Percentiles rank a stretch among this genome's conserved stretches.
phyloP scores from a whole-genome alignment of 1,140 invertebrate species.

The Amyelois transitella region DNA sequence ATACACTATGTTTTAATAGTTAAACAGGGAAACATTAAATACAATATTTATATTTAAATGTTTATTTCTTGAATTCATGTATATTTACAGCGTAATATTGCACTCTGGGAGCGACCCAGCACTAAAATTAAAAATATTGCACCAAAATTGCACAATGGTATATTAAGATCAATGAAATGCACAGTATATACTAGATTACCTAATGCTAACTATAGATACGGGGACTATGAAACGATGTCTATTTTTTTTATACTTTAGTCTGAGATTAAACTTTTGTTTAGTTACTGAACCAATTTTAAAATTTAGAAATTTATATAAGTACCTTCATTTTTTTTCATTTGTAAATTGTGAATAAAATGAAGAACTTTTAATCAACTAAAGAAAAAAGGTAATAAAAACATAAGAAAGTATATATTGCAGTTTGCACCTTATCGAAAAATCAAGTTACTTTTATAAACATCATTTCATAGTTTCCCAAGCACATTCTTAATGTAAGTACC shows the following conservation, averaged over 20 bases:
- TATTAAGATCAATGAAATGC: slow-evolving; percentile 20
- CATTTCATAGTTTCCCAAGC: slow-evolving; percentile 10
- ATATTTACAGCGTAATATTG: slow-evolving; percentile 42
- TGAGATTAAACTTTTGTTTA: no score
- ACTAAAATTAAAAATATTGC: slow-evolving; percentile 25
- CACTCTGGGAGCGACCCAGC: slow-evolving; percentile 22
- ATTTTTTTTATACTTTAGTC: neutral
- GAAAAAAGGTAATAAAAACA: no score
- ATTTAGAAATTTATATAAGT: no score
- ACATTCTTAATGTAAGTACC: neutral
- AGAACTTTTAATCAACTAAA: no score
- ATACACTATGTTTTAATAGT: neutral
- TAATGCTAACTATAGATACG: neutral
- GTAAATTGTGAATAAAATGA: no score
- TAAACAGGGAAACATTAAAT: neutral
- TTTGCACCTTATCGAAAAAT: no score
- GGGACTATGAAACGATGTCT: slow-evolving; percentile 8
- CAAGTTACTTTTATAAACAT: slow-evolving; percentile 2
- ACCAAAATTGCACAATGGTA: slow-evolving; percentile 29
- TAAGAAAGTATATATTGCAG: no score
- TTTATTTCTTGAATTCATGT: slow-evolving; percentile 6
- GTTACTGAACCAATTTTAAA: no score
- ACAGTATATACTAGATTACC: slow-evolving; percentile 6
- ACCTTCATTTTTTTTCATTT: no score
- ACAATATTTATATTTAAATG: neutral